phyloP scores from a whole-genome alignment of 2,113 vertebrate genomes.

The Spilogale gracilis region DNA sequence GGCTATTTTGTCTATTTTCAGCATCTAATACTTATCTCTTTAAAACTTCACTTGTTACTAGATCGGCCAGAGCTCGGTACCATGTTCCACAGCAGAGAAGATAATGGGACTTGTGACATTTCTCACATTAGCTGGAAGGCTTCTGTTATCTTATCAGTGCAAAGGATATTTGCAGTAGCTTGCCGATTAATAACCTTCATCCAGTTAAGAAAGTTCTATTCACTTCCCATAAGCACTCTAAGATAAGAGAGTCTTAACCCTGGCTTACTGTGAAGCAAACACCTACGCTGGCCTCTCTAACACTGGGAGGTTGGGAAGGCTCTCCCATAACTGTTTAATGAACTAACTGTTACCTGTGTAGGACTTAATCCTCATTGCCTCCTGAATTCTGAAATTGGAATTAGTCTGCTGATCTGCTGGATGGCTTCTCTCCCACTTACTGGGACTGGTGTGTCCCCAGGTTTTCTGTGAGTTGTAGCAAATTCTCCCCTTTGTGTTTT shows the following conservation, averaged over 20 bases:
- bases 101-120: not conserved
- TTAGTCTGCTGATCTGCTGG: not conserved
- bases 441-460: no score
- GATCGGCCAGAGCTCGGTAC: not conserved
- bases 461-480: not conserved
- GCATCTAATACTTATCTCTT: not conserved
- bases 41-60: not conserved
- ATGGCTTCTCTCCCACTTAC: not conserved
- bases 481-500: not conserved
- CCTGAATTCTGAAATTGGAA: not conserved
- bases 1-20: not conserved
- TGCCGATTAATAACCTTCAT: not conserved
- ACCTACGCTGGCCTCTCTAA: not conserved
- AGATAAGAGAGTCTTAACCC: not conserved
- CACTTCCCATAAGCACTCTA: not conserved
- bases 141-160: not conserved
- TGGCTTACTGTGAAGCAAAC: not conserved
- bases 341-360: no score
- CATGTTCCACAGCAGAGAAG: not conserved
- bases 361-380: no score
- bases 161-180: not conserved
- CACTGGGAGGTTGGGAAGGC: no score
- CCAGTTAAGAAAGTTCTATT: not conserved
- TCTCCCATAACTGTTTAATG: not conserved
- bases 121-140: not conserved